These are phyloP conservation scores for Agrilus mali DNA, from an alignment of 2,888 invertebrate genomes.

Conservation along the genomic window DNA sequence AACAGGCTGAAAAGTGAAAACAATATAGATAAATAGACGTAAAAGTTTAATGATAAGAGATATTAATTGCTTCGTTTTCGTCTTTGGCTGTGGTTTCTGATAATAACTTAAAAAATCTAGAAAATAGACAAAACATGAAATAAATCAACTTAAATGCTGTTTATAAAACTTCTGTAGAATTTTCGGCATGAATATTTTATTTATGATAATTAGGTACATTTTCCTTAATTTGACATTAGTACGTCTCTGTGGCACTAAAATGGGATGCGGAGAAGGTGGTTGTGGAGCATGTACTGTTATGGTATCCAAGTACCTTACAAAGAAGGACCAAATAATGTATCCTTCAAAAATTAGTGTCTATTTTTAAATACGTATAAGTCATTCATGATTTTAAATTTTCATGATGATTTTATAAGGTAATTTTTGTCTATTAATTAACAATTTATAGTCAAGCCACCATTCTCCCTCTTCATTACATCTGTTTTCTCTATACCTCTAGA, in stretches of 20 bases:
- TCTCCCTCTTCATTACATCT: no score
- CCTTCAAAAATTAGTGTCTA: slow-evolving; percentile 20
- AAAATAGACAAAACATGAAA: not conserved
- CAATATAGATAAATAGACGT: slow-evolving; percentile 4
- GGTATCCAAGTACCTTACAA: slow-evolving; percentile 60
- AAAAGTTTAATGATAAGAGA: not conserved
- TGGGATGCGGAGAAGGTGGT: slow-evolving; percentile 89
- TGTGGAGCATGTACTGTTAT: slow-evolving; percentile 94
- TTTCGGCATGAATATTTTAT: no score
- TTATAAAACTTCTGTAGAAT: no score
- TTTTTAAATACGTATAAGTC: not conserved
- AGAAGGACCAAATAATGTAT: slow-evolving; percentile 41
- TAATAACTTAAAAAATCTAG: not conserved
- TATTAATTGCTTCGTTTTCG: no score
- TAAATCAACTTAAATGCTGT: not conserved
- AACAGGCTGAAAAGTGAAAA: no score
- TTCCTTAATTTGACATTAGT: slow-evolving; percentile 35
- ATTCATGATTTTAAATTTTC: not conserved
- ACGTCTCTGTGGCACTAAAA: slow-evolving; percentile 75
- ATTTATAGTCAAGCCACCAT: not conserved
- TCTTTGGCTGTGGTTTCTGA: slow-evolving; percentile 7
- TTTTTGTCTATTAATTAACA: not conserved
- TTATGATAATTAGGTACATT: no score
- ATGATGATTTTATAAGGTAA: not conserved
- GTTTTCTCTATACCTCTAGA: no score